Percentiles rank a stretch among this genome's conserved stretches.
Evolutionary conservation across 2,888 invertebrate species (phyloP).

Genomic region (Acanthosepion lycidas): DNA sequence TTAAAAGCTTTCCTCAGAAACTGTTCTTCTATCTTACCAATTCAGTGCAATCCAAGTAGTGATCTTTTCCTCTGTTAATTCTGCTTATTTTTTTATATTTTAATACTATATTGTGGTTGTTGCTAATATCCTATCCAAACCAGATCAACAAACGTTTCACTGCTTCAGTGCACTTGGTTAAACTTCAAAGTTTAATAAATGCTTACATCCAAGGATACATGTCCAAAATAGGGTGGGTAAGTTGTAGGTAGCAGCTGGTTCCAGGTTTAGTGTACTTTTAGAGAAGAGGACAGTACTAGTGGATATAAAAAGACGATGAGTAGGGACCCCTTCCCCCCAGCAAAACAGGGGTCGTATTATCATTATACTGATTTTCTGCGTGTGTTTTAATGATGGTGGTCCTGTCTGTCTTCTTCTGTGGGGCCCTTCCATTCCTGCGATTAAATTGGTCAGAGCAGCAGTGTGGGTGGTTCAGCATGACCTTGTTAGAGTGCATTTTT

Average conservation of each 20-base stretch:
- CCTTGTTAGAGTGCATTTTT: background rate
- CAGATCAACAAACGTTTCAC: background rate
- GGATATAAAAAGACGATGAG: background rate
- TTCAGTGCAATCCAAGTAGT: background rate
- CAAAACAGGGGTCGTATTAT: background rate
- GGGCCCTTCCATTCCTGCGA: background rate
- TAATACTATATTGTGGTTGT: background rate
- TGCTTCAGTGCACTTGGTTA: background rate
- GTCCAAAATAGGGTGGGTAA: background rate
- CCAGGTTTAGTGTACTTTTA: background rate
- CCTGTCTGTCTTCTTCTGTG: background rate
- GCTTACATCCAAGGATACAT: background rate
- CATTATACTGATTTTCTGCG: background rate
- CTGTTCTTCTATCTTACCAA: background rate
- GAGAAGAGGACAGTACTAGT: background rate
- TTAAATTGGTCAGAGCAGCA: background rate
- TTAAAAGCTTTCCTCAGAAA: too few species aligned
- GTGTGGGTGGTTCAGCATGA: slow-evolving; percentile 33
- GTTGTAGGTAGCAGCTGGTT: background rate
- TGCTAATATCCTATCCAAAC: background rate
- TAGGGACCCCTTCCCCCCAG: background rate
- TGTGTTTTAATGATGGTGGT: background rate
- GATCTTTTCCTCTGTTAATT: background rate
- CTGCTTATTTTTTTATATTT: background rate
- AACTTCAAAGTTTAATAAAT: background rate